phyloP scores from a whole-genome alignment of 2,797 vertebrate genomes.

The Acanthurus lineatus region DNA sequence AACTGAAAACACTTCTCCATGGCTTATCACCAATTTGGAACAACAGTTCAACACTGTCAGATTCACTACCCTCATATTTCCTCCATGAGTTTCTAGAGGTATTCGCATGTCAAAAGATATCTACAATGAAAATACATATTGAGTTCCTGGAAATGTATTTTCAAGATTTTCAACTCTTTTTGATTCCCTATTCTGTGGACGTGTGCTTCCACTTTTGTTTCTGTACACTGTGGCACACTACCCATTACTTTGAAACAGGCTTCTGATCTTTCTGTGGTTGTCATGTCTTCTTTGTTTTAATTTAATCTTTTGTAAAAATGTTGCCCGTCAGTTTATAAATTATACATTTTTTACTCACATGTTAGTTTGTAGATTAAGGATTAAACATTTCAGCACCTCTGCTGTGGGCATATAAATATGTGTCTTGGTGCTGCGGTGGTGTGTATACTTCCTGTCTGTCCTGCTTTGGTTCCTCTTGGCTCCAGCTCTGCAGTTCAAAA shows the following conservation, averaged over 20 bases:
- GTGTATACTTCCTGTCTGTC: not conserved
- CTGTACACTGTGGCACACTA: not conserved
- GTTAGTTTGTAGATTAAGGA: not conserved
- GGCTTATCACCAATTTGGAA: slow-evolving; percentile 3
- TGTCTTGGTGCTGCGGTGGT: not conserved
- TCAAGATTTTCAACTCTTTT: not conserved
- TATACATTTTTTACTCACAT: not conserved
- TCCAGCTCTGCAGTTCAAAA: not conserved
- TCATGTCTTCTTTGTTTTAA: not conserved
- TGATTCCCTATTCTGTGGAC: not conserved
- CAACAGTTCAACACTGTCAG: not conserved
- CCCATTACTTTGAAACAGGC: not conserved
- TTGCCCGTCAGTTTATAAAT: not conserved
- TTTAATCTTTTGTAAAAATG: not conserved
- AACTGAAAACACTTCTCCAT: not conserved
- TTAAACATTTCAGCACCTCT: not conserved
- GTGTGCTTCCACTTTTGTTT: not conserved
- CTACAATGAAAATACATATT: not conserved
- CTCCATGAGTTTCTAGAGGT: not conserved
- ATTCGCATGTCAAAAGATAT: not conserved
- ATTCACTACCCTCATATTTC: not conserved
- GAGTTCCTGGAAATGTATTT: not conserved
- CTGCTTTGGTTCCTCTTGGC: not conserved
- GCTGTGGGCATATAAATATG: not conserved
- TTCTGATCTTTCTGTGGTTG: not conserved